phyloP scores from a whole-genome alignment of 1,140 invertebrate genomes.

The Chelonus insularis region DNA sequence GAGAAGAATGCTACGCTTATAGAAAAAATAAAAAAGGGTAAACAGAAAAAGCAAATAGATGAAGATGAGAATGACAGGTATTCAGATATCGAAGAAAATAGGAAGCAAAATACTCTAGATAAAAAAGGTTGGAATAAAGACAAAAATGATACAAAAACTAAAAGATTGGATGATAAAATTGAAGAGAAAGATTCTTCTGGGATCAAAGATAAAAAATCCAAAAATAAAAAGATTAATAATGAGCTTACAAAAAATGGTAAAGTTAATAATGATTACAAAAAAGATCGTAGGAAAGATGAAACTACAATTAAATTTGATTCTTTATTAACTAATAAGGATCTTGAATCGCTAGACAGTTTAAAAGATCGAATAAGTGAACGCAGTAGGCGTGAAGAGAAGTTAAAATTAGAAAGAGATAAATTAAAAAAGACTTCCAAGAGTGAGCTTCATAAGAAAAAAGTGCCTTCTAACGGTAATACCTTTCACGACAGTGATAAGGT shows the following conservation, averaged over 20 bases:
- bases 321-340: slow-evolving; percentile 48
- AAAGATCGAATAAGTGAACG: slow-evolving; percentile 68
- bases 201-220: slow-evolving; percentile 39
- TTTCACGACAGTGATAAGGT: slow-evolving; percentile 47
- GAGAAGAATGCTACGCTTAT: slow-evolving; percentile 49
- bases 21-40: slow-evolving; percentile 60
- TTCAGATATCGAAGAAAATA: slow-evolving; percentile 41
- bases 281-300: slow-evolving; percentile 32
- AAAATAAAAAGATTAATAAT: slow-evolving; percentile 40
- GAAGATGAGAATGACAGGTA: slow-evolving; percentile 53
- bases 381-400: slow-evolving; percentile 65
- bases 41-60: slow-evolving; percentile 52
- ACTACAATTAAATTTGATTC: slow-evolving; percentile 41
- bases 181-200: slow-evolving; percentile 37
- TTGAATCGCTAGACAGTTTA: slow-evolving; percentile 54
- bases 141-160: slow-evolving; percentile 39
- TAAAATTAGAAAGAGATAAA: slow-evolving; percentile 65
- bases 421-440: slow-evolving; percentile 51
- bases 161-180: slow-evolving; percentile 38
- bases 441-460: slow-evolving; percentile 51
- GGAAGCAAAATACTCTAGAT: slow-evolving; percentile 28
- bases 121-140: slow-evolving; percentile 51
- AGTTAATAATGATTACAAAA: slow-evolving; percentile 38
- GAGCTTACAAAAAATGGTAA: slow-evolving; percentile 44
- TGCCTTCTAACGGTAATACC: slow-evolving; percentile 58